A percentile compares a stretch with the other conserved stretches of the same genome.
These are phyloP conservation scores for Oryzias sinensis DNA, from an alignment of 2,797 vertebrate species.

Conservation along the genomic window DNA sequence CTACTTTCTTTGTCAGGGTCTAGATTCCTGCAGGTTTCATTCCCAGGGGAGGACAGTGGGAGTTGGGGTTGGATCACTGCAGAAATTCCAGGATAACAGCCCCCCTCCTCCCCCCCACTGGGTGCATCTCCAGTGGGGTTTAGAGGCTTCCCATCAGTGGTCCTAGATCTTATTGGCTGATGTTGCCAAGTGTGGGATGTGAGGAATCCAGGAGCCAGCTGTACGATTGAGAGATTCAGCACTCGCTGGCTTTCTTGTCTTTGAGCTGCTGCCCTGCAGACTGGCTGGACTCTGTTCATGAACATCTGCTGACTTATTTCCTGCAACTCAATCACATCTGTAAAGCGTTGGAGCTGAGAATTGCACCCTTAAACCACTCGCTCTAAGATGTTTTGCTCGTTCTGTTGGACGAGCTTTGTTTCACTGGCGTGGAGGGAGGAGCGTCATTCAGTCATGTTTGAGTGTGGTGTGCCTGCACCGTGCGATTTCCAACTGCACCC, in stretches of 20 bases:
- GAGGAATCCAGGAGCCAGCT: neutral
- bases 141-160: conserved; percentile 30
- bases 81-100: no score
- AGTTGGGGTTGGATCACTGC: neutral
- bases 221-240: conserved; percentile 9
- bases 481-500: conserved; percentile 39
- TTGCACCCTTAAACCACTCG: neutral
- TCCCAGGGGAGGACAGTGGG: no score
- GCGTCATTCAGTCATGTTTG: conserved; percentile 31
- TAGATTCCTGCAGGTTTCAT: no score
- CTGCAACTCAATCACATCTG: conserved; percentile 40
- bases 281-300: no score
- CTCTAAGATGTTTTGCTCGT: conserved; percentile 10
- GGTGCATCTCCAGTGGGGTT: conserved; percentile 26
- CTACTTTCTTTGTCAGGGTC: no score
- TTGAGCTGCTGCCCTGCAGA: neutral
- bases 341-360: conserved; percentile 42
- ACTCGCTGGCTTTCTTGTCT: no score
- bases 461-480: conserved; percentile 32
- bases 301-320: no score
- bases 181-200: conserved; percentile 7
- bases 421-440: conserved; percentile 9
- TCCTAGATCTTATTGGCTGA: conserved; percentile 2
- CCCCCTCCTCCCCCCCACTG: neutral
- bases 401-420: conserved; percentile 13